Evolutionary conservation across 30 jellyfish, hydroid and myxozoan species (phyloP), one percentile per base, ranked within the genome.

Genomic region (Mastigias papua): DNA sequence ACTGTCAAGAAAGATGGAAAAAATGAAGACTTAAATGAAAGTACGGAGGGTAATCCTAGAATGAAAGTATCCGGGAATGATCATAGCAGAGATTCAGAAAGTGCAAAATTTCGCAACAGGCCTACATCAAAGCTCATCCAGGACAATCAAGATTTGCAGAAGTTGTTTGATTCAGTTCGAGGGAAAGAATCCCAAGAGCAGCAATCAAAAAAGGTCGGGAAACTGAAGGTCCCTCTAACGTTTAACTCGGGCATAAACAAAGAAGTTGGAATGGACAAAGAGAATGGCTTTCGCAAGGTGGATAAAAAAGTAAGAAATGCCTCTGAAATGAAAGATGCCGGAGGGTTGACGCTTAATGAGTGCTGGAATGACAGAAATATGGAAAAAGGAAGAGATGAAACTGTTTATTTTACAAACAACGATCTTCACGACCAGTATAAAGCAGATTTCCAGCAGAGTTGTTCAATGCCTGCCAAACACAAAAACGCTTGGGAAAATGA

Each of bases 121-220:
- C 94, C 94, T 7, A 21, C 88, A 62, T 85, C 94, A 30, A 85
- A 85, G 35, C 82, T 85, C 3, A 85, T 85, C 26, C 80, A 85
- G 27, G 94, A 85, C 67, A 72, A 73, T 33, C 80, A 85, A 23
- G 58, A 85, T 57, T 66, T 85, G 81, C 80, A 70, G 23, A 67
- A 72, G 65, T 60, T 85, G 48, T 85, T 85, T 23, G 82, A 73
- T 50, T 48, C 83, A 46, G 82, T 85, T 58, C 88, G 86, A 15
- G 94, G 94, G 15, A 75, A 61, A 58, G 78, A 85, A 2, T 69
- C 51, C 22, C 65, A 74, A 20, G 77, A 16, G 11, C 71, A 77
- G n/a, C 50, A 54, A 35, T 42, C 76, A 21, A 85, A 70, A 35
- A 58, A 57, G 5, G 73, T 85, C 25, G 94, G 94, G 0, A 85